Base-by-base conservation (phyloP, 2,113 vertebrate species). In the Proteles cristata region DNA sequence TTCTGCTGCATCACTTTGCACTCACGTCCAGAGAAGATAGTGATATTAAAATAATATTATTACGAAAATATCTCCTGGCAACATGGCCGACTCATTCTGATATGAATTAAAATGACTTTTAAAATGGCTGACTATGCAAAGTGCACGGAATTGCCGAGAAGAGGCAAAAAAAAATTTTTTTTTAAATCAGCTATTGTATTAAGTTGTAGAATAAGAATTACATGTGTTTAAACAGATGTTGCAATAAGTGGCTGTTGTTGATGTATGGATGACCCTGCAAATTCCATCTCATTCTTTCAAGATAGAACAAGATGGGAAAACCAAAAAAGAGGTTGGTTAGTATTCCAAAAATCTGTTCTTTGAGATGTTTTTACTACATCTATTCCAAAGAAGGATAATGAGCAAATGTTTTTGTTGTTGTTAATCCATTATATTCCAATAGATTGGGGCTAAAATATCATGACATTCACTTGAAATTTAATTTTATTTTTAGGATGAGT, bases 101-200 rank as follows among this genome's bases (percentile, higher is more conserved):
- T 65, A n/a, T 65, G 43, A 95, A 84, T 63, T 95, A 71, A 79
- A 79, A 92, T 89, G 71, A 71, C 17, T 63, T 77, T 83, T 69
- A 65, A 76, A 61, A 92, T 71, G 39, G n/a, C 39, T 71, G 26
- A 68, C 23, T 92, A 48, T 43, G n/a, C 15, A 92, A 69, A 69
- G 23, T 45, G 1, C 28, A 31, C 9, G 48, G 63, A 77, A 69
- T 45, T 15, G 43, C 43, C 50, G 48, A 21, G 14, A 76, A 28
- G 14, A 39, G 69, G 8, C 31, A 83, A 88, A 71, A 80, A 25
- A 61, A 2, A 39, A 3, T 39, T 39, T 61, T 61, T 61, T 61
- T 19, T 28, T 90, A 85, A 58, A 55, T 11, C 35, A 68, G 25
- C 65, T 7, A 19, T 77, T 96, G 11, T 39, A 61, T n/a, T 68